phyloP scores from a whole-genome alignment of 2,888 invertebrate genomes.

The Andrena chrysosceles region DNA sequence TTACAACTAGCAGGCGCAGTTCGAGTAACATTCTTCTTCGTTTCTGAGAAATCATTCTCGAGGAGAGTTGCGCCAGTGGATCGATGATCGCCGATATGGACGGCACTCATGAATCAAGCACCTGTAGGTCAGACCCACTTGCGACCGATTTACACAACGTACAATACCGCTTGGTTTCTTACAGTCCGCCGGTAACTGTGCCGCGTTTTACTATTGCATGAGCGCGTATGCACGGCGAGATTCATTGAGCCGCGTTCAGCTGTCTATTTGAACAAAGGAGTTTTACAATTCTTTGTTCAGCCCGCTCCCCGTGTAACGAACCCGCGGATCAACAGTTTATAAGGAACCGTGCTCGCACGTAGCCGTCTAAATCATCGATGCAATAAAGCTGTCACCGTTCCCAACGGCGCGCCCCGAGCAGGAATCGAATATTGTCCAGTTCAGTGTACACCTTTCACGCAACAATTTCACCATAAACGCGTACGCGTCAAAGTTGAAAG shows the following conservation, averaged over 20 bases:
- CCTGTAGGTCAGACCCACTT: conserved; percentile 47
- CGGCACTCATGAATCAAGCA: conserved; percentile 51
- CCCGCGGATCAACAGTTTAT: neutral
- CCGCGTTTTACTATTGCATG: conserved; percentile 39
- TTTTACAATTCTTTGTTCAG: conserved; percentile 28
- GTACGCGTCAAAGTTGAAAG: neutral
- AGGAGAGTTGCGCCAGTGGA: conserved; percentile 36
- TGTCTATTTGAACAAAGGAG: conserved; percentile 9
- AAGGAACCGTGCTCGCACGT: neutral
- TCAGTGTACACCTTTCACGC: neutral
- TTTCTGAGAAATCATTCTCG: conserved; percentile 41
- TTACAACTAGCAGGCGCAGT: neutral
- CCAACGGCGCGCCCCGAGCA: neutral
- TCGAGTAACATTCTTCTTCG: conserved; percentile 24
- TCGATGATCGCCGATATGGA: conserved; percentile 56
- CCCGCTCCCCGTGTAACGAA: neutral
- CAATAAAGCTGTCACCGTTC: conserved; percentile 41
- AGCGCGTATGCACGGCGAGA: conserved; percentile 21
- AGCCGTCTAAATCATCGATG: conserved; percentile 22
- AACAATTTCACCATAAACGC: neutral
- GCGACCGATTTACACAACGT: conserved; percentile 55
- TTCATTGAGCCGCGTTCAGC: conserved; percentile 39
- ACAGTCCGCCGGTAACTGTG: conserved; percentile 30
- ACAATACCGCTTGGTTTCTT: conserved; percentile 31
- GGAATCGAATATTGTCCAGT: neutral